phyloP scores from a whole-genome alignment of 1,140 invertebrate genomes.

The Saccostrea echinata region DNA sequence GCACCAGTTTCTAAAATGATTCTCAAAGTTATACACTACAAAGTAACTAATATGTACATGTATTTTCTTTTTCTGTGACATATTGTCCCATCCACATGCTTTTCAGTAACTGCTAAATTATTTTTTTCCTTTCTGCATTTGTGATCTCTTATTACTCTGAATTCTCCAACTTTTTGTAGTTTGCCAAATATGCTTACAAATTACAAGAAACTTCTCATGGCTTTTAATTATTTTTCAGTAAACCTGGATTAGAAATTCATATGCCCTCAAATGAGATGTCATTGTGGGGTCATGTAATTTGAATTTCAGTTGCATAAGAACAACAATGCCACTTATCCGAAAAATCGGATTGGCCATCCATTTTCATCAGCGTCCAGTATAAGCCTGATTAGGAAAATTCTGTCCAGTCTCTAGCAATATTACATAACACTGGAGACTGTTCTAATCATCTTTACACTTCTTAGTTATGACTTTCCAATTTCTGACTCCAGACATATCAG shows the following conservation, averaged over 20 bases:
- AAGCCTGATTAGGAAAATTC: slow-evolving; percentile 1
- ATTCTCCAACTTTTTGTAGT: too few species aligned
- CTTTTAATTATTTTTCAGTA: slow-evolving; percentile 12
- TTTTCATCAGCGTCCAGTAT: neutral
- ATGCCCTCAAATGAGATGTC: neutral
- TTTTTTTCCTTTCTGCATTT: too few species aligned
- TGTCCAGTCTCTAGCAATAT: neutral
- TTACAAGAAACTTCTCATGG: neutral
- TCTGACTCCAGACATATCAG: neutral
- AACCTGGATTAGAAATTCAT: slow-evolving; percentile 10
- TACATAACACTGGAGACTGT: neutral
- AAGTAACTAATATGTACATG: too few species aligned
- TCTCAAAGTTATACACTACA: too few species aligned
- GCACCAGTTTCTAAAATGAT: too few species aligned
- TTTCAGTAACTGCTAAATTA: too few species aligned
- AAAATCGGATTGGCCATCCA: slow-evolving; percentile 22
- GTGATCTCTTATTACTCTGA: too few species aligned
- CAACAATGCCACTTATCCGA: slow-evolving; percentile 9
- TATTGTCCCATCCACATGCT: too few species aligned
- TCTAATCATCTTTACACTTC: slow-evolving; percentile 11
- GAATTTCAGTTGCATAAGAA: slow-evolving; percentile 20
- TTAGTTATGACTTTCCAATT: slow-evolving; percentile 18
- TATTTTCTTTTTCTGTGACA: too few species aligned
- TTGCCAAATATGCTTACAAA: too few species aligned
- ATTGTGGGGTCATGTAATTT: neutral